Percentiles rank a stretch among this genome's conserved stretches.
Conservation (phyloP, 2,797 vertebrate genomes). For the Liasis olivaceus region DNA sequence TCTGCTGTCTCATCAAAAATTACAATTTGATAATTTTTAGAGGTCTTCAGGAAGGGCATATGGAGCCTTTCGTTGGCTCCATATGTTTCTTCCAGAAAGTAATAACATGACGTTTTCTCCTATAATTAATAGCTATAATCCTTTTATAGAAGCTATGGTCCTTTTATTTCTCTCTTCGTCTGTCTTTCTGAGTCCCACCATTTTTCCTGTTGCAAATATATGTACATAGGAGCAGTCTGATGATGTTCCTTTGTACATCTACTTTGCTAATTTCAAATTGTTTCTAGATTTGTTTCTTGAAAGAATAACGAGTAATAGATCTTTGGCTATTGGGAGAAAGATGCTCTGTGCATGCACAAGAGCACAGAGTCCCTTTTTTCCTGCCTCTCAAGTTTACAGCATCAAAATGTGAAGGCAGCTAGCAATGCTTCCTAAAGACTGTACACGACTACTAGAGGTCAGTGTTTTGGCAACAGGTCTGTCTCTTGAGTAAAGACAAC, state of each 20-base stretch:
- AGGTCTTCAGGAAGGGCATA: too few species aligned
- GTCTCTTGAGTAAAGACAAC: background rate
- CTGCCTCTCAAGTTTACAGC: background rate
- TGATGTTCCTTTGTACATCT: background rate
- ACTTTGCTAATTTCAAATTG: background rate
- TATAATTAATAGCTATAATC: background rate
- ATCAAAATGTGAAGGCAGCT: background rate
- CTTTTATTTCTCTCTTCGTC: background rate
- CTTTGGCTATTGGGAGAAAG: background rate
- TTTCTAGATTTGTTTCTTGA: background rate
- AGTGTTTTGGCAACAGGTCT: background rate
- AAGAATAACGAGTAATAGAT: background rate
- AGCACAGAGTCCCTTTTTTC: background rate
- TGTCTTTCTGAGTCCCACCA: background rate
- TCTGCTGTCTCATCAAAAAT: background rate
- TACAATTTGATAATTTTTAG: background rate
- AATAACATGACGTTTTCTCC: background rate
- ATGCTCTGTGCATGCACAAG: too few species aligned
- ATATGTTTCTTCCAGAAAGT: background rate
- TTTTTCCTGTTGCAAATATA: background rate
- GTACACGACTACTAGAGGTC: background rate
- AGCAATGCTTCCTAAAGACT: background rate
- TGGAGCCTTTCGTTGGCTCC: background rate
- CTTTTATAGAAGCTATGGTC: background rate
- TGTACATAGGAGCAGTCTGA: background rate